Conservation (phyloP, 2,888 invertebrate genomes). For the Diplolepis rosae region DNA sequence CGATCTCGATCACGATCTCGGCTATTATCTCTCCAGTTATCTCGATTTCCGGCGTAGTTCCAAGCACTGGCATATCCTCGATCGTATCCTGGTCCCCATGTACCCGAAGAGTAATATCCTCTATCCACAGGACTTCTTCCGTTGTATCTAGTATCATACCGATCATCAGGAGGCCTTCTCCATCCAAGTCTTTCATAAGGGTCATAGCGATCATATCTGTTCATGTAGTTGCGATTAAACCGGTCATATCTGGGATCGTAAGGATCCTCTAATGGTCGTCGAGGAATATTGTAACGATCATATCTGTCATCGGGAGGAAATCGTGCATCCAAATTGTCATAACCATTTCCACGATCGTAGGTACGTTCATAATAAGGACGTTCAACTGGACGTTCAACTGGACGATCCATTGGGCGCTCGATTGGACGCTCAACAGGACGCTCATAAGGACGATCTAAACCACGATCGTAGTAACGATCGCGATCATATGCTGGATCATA, state of each 20-base stretch:
- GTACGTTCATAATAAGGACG: conserved; percentile 52
- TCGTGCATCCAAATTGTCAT: conserved; percentile 62
- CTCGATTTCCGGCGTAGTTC: conserved; percentile 61
- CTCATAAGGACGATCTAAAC: conserved; percentile 16
- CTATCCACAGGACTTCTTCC: conserved; percentile 52
- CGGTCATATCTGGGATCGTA: conserved; percentile 59
- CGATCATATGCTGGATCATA: conserved; percentile 56
- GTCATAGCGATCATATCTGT: conserved; percentile 59
- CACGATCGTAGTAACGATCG: conserved; percentile 55
- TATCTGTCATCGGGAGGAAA: conserved; percentile 55
- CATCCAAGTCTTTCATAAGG: conserved; percentile 57
- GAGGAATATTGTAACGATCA: conserved; percentile 53
- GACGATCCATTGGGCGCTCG: background rate
- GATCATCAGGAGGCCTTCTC: conserved; percentile 59
- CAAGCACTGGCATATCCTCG: conserved; percentile 63
- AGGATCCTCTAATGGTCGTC: conserved; percentile 54
- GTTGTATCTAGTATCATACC: conserved; percentile 51
- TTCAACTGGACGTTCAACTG: conserved; percentile 53
- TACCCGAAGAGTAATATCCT: conserved; percentile 55
- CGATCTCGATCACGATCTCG: conserved; percentile 58
- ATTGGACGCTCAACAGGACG: conserved; percentile 33
- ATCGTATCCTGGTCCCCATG: conserved; percentile 60
- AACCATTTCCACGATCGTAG: conserved; percentile 64
- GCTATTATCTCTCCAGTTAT: conserved; percentile 60
- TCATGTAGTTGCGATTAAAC: conserved; percentile 59